phyloP scores from a whole-genome alignment of 2,113 vertebrate species.

The Plotosus lineatus region DNA sequence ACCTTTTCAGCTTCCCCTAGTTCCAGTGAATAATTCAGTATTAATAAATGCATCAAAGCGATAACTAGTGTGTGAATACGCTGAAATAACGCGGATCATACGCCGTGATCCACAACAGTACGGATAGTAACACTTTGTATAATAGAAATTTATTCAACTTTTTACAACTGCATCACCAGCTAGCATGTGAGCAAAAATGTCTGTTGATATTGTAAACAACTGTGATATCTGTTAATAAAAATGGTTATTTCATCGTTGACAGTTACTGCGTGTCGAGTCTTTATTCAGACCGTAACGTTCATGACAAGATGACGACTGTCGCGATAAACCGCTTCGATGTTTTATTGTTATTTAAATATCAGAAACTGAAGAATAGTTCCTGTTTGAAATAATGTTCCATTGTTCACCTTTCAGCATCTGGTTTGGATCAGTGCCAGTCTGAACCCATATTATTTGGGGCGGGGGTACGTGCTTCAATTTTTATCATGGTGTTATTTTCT shows the following conservation, averaged over 20 bases:
- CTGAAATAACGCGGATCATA: conserved; percentile 12
- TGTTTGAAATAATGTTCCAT: neutral
- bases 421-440: neutral
- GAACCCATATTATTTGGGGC: neutral
- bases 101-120: conserved; percentile 35
- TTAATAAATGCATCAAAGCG: conserved; percentile 45
- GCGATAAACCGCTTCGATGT: neutral
- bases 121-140: conserved; percentile 55
- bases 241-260: conserved; percentile 61
- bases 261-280: conserved; percentile 3
- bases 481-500: neutral
- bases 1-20: conserved; percentile 42
- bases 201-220: conserved; percentile 89
- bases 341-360: too few relatives aligned
- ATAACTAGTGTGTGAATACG: conserved; percentile 38
- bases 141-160: conserved; percentile 46
- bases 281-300: neutral
- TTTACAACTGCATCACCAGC: conserved; percentile 72
- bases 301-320: neutral
- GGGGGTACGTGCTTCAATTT: neutral
- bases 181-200: conserved; percentile 86
- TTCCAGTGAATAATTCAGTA: conserved; percentile 54
- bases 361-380: neutral
- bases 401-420: neutral
- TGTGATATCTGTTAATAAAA: conserved; percentile 89